These are phyloP conservation scores for Nephrotoma flavescens DNA, from an alignment of 2,888 invertebrate genomes.

Conservation along the genomic window DNA sequence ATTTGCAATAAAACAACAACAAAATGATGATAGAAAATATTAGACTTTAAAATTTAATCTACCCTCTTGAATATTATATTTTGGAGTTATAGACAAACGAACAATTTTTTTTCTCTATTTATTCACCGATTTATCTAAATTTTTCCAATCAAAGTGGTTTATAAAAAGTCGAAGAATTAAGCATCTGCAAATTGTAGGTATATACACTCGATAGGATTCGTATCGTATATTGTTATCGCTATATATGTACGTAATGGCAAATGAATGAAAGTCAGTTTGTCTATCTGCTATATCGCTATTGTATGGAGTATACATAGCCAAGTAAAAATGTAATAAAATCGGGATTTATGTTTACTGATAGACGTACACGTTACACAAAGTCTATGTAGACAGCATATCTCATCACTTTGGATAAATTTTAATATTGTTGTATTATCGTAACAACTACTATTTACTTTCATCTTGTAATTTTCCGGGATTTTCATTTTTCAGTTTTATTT, in stretches of 20 bases:
- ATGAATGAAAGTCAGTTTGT: background rate
- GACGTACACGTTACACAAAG: background rate
- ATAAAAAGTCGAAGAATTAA: background rate
- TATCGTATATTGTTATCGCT: background rate
- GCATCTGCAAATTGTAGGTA: background rate
- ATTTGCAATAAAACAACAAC: background rate
- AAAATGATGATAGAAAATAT: background rate
- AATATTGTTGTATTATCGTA: background rate
- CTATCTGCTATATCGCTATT: background rate
- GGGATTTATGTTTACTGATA: background rate
- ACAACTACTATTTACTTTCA: background rate
- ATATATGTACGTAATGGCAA: background rate
- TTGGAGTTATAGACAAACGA: background rate
- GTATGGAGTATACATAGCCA: background rate
- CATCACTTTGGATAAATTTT: background rate
- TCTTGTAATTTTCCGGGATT: background rate
- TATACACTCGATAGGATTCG: background rate
- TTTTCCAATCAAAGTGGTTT: background rate
- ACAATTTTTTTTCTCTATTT: background rate
- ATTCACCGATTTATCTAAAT: background rate
- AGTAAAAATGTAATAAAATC: background rate
- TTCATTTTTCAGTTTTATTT: background rate
- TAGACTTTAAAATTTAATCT: background rate
- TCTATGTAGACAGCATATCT: background rate
- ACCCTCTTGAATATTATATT: background rate